These are phyloP conservation scores for Phortica variegata DNA, from an alignment of 1,140 invertebrate genomes.

Conservation along the genomic window DNA sequence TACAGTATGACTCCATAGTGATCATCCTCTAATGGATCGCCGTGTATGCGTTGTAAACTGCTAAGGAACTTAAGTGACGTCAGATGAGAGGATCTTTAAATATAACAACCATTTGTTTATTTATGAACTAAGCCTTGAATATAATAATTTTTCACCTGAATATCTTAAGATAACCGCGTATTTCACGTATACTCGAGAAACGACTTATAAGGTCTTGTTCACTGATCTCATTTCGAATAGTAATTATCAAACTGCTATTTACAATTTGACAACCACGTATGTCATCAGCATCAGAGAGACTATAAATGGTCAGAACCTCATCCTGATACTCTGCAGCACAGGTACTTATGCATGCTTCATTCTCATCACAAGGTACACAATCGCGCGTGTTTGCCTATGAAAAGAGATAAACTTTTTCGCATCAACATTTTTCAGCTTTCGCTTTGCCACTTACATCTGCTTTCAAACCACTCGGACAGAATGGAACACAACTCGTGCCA, in stretches of 20 bases:
- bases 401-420: no score
- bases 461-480: constrained; percentile 38
- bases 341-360: constrained; percentile 31
- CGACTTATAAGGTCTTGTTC: constrained; percentile 27
- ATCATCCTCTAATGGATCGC: constrained; percentile 28
- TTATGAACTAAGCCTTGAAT: neutral
- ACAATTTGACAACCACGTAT: constrained; percentile 41
- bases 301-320: constrained; percentile 21
- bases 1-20: constrained; percentile 38
- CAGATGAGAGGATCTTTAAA: constrained; percentile 29
- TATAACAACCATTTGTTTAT: neutral
- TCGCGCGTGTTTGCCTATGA: neutral
- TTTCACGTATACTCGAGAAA: constrained; percentile 33
- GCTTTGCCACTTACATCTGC: constrained; percentile 17
- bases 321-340: constrained; percentile 23
- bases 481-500: constrained; percentile 26
- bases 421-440: neutral
- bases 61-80: constrained; percentile 31
- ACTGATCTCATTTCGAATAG: constrained; percentile 29
- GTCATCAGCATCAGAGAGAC: constrained; percentile 33
- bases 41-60: constrained; percentile 27
- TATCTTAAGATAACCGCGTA: constrained; percentile 42
- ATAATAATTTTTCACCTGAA: neutral
- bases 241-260: constrained; percentile 36
- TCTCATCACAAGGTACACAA: constrained; percentile 22